These are phyloP conservation scores for Anoura caudifer DNA, from an alignment of 2,113 vertebrate species.

Conservation along the genomic window DNA sequence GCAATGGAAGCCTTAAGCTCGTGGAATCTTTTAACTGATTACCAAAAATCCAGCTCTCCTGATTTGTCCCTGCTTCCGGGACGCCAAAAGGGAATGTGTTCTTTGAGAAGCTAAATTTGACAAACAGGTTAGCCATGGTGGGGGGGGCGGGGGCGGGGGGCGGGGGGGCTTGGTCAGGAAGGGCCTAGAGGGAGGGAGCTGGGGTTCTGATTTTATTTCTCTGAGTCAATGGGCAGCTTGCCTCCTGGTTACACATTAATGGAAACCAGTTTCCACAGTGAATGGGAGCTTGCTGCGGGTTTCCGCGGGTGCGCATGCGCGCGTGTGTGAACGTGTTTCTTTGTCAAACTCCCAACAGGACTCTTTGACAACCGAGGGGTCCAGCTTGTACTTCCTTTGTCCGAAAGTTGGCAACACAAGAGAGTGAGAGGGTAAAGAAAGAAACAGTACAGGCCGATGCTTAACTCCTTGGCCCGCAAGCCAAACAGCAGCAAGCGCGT, in stretches of 20 bases:
- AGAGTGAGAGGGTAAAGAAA: slow-evolving; percentile 53
- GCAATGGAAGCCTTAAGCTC: slow-evolving; percentile 78
- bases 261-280: slow-evolving; percentile 68
- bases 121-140: slow-evolving; percentile 54
- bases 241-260: slow-evolving; percentile 72
- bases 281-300: slow-evolving; percentile 24
- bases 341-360: background rate
- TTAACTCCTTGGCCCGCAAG: background rate
- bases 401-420: background rate
- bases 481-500: background rate
- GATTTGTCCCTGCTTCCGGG: slow-evolving; percentile 60
- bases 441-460: background rate
- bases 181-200: background rate
- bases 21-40: slow-evolving; percentile 83
- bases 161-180: background rate
- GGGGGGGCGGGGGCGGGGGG: too few relatives aligned
- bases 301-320: background rate
- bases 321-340: background rate
- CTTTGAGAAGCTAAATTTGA: slow-evolving; percentile 42
- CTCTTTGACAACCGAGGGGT: slow-evolving; percentile 5
- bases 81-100: slow-evolving; percentile 51
- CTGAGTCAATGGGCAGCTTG: slow-evolving; percentile 58
- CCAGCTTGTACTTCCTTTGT: slow-evolving; percentile 44
- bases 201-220: slow-evolving; percentile 69
- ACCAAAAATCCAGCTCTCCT: slow-evolving; percentile 74